A percentile compares a stretch with the other conserved stretches of the same genome.
Conservation (phyloP, 2,113 vertebrate genomes). For the Chitala chitala region DNA sequence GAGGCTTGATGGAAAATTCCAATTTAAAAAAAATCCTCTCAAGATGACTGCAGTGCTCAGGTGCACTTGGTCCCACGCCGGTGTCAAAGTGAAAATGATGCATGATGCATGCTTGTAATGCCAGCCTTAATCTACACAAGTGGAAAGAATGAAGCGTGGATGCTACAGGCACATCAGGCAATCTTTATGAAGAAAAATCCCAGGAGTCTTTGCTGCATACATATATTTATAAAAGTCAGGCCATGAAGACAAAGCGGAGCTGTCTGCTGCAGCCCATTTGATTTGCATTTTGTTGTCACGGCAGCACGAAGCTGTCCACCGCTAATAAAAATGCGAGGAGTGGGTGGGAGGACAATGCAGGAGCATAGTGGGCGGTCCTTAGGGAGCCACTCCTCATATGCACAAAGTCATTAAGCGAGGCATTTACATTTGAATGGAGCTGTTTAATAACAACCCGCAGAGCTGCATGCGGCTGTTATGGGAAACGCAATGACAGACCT, state of each 20-base stretch:
- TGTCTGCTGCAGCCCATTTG: constrained; percentile 29
- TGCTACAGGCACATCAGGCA: constrained; percentile 57
- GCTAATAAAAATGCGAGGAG: too few species aligned
- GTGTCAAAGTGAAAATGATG: constrained; percentile 69
- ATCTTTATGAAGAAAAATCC: constrained; percentile 74
- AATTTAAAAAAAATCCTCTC: background rate
- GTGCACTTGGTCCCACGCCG: constrained; percentile 49
- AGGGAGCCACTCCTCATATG: background rate
- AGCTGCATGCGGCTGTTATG: background rate
- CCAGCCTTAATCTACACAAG: constrained; percentile 72
- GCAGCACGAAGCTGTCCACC: too few species aligned
- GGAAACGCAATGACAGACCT: constrained; percentile 6
- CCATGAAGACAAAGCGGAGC: constrained; percentile 41
- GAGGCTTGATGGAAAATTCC: background rate
- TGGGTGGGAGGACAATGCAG: too few species aligned
- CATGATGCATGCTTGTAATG: constrained; percentile 74
- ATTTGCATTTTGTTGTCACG: constrained; percentile 33
- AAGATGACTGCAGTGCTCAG: constrained; percentile 31
- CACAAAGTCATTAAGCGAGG: constrained; percentile 1
- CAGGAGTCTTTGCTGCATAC: constrained; percentile 53
- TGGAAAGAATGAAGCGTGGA: constrained; percentile 73
- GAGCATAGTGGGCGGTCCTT: too few species aligned
- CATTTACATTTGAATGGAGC: constrained; percentile 3
- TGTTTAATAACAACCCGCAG: constrained; percentile 1
- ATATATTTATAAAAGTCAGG: constrained; percentile 67